Evolutionary conservation across 2,113 vertebrate genomes (phyloP).

Genomic region (Theropithecus gelada): DNA sequence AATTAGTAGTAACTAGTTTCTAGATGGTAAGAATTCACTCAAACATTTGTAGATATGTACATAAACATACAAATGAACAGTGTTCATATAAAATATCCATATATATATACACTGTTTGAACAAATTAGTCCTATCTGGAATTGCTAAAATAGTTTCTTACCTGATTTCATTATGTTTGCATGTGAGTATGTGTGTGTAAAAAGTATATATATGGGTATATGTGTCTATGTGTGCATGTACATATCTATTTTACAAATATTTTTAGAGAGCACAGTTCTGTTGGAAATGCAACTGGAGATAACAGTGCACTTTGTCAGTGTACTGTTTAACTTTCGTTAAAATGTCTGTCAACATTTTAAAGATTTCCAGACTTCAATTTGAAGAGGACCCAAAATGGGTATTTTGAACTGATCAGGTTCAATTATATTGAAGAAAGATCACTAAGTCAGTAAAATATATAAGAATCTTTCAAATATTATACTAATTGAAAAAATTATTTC

Average conservation of each 20-base stretch:
- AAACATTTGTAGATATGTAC: no score
- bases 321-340: no score
- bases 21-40: background rate
- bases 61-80: no score
- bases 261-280: background rate
- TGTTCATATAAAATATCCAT: no score
- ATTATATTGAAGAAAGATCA: conserved; percentile 38
- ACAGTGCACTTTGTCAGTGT: background rate
- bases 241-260: background rate
- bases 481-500: conserved; percentile 45
- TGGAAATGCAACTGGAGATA: background rate
- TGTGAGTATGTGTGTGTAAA: background rate
- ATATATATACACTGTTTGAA: background rate
- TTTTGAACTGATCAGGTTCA: background rate
- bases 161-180: no score
- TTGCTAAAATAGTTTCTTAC: background rate
- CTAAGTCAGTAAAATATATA: conserved; percentile 43
- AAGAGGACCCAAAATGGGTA: conserved; percentile 17
- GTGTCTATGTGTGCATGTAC: background rate
- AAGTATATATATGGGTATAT: background rate
- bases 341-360: background rate
- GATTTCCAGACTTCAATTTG: background rate
- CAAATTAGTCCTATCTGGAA: conserved; percentile 27
- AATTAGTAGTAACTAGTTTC: background rate
- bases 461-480: conserved; percentile 10